Evolutionary conservation across 2,797 vertebrate species (phyloP).

Genomic region (Pygocentrus nattereri): DNA sequence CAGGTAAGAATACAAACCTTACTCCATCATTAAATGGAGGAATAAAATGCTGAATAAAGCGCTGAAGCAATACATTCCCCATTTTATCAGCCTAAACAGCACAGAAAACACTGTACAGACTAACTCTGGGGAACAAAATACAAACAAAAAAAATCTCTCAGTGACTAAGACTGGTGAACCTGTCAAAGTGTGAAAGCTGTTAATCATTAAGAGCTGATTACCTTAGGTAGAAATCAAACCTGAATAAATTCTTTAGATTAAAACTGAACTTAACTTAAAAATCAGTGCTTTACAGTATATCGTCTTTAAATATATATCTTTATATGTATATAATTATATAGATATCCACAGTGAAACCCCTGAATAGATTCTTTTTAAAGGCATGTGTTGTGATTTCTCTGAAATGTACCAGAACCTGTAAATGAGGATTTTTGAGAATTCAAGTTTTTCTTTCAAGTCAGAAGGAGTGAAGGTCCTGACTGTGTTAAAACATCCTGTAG

Average conservation of each 20-base stretch:
- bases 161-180: slow-evolving; percentile 60
- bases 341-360: slow-evolving; percentile 92
- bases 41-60: background rate
- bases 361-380: slow-evolving; percentile 96
- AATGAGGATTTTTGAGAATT: slow-evolving; percentile 77
- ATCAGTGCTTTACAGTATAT: slow-evolving; percentile 78
- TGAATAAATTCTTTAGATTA: slow-evolving; percentile 81
- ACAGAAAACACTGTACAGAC: slow-evolving; percentile 5
- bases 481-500: slow-evolving; percentile 44
- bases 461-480: slow-evolving; percentile 66
- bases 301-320: slow-evolving; percentile 55
- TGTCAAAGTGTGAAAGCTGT: slow-evolving; percentile 80
- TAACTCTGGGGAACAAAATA: slow-evolving; percentile 38
- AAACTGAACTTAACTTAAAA: slow-evolving; percentile 80
- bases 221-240: slow-evolving; percentile 89
- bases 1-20: slow-evolving; percentile 38
- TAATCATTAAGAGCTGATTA: slow-evolving; percentile 83
- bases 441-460: slow-evolving; percentile 84
- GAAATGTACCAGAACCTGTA: slow-evolving; percentile 89
- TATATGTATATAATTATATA: slow-evolving; percentile 41
- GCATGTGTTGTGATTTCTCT: slow-evolving; percentile 94
- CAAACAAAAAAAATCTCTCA: slow-evolving; percentile 47
- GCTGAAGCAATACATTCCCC: slow-evolving; percentile 26
- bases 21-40: background rate
- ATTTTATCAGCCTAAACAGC: slow-evolving; percentile 27